These are phyloP conservation scores for Xanthia togata DNA, from an alignment of 2,888 invertebrate species.

Conservation along the genomic window DNA sequence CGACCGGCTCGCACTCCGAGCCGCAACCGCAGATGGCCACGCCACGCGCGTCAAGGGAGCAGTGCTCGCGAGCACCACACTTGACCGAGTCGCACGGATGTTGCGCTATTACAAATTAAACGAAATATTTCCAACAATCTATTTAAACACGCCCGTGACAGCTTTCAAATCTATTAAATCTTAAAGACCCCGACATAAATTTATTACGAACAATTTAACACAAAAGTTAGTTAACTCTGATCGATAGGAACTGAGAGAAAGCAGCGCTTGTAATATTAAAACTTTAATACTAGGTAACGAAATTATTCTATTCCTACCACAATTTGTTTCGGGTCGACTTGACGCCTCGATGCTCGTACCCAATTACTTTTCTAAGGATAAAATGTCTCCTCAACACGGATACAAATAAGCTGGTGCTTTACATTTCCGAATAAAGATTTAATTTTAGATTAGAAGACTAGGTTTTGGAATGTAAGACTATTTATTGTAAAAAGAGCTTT, in stretches of 20 bases:
- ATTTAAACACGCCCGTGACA: constrained; percentile 47
- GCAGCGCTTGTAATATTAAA: constrained; percentile 69
- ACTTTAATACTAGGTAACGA: constrained; percentile 74
- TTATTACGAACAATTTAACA: constrained; percentile 63
- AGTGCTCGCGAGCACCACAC: constrained; percentile 95
- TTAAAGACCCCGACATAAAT: constrained; percentile 54
- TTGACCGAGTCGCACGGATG: constrained; percentile 96
- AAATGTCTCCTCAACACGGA: constrained; percentile 79
- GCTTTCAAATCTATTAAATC: constrained; percentile 61
- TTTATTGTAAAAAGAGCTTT: constrained; percentile 54
- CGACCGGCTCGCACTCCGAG: constrained; percentile 93
- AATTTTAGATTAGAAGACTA: constrained; percentile 83
- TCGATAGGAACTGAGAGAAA: constrained; percentile 57
- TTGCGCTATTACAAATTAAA: constrained; percentile 90
- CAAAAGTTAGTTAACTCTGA: constrained; percentile 58
- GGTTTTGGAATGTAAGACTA: constrained; percentile 63
- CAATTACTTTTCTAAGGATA: constrained; percentile 83
- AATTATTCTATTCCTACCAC: constrained; percentile 80
- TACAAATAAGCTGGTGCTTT: constrained; percentile 78
- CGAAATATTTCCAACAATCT: constrained; percentile 44
- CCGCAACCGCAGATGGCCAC: constrained; percentile 96
- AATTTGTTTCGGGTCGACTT: constrained; percentile 77
- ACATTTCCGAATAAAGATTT: constrained; percentile 83
- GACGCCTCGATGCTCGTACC: constrained; percentile 78
- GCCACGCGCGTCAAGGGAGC: constrained; percentile 95